These are phyloP conservation scores for Eospalax fontanierii DNA, from an alignment of 2,797 vertebrate species.

Conservation along the genomic window DNA sequence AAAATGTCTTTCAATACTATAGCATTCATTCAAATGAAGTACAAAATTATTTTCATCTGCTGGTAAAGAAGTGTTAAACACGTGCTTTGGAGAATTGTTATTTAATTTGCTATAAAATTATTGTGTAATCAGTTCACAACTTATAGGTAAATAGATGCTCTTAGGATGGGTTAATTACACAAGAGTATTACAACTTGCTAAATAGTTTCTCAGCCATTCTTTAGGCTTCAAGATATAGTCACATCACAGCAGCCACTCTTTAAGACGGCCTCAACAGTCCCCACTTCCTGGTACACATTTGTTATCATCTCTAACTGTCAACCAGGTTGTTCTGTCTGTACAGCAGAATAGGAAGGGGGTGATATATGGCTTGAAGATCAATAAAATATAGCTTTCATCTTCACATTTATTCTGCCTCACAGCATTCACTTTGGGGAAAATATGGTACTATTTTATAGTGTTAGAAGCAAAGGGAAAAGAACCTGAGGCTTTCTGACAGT, in stretches of 20 bases:
- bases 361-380: background rate
- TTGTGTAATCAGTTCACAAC: conserved; percentile 17
- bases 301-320: background rate
- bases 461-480: background rate
- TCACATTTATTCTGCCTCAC: background rate
- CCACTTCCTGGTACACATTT: background rate
- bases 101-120: conserved; percentile 26
- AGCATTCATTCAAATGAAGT: conserved; percentile 27
- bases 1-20: conserved; percentile 51
- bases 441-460: background rate
- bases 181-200: conserved; percentile 44
- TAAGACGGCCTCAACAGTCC: background rate
- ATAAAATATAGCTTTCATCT: background rate
- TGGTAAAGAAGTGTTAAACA: background rate
- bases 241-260: background rate
- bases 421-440: background rate
- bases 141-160: background rate
- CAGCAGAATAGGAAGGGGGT: background rate
- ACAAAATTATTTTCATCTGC: background rate
- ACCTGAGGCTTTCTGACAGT: background rate
- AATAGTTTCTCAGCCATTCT: background rate
- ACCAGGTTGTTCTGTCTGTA: background rate
- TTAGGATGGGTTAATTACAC: background rate
- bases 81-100: conserved; percentile 49
- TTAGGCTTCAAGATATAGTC: no score